phyloP scores from a whole-genome alignment of 2,797 vertebrate species.

The Erethizon dorsatum region DNA sequence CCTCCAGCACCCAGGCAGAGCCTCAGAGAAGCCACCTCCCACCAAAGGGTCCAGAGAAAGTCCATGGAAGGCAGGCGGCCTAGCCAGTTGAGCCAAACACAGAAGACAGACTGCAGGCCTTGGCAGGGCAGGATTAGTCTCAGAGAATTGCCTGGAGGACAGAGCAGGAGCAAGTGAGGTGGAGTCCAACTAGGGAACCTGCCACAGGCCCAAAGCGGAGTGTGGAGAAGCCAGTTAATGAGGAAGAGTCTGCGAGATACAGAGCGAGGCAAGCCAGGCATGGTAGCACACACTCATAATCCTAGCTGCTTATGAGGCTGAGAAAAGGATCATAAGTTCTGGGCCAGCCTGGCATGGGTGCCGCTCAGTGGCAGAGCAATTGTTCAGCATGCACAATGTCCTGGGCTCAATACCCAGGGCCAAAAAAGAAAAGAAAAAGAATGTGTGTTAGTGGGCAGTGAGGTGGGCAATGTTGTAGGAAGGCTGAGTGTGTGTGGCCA shows the following conservation, averaged over 20 bases:
- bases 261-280: not conserved
- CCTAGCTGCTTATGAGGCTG: not conserved
- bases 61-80: not conserved
- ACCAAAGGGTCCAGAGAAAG: not conserved
- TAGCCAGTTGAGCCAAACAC: not conserved
- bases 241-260: not conserved
- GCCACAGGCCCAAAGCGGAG: not conserved
- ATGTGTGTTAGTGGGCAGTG: not conserved
- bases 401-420: not conserved
- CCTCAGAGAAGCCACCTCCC: not conserved
- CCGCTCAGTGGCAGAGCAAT: not conserved
- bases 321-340: not conserved
- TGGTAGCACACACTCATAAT: not conserved
- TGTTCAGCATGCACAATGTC: not conserved
- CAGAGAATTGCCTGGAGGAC: conserved; percentile 30
- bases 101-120: not conserved
- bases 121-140: not conserved
- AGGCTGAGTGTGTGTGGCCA: not conserved
- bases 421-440: not conserved
- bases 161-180: not conserved
- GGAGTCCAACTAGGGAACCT: not conserved
- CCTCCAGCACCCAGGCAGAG: not conserved
- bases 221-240: not conserved
- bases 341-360: not conserved
- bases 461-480: not conserved